These are phyloP conservation scores for Eupelmus urozonus DNA, from an alignment of 2,888 invertebrate species.

Conservation along the genomic window DNA sequence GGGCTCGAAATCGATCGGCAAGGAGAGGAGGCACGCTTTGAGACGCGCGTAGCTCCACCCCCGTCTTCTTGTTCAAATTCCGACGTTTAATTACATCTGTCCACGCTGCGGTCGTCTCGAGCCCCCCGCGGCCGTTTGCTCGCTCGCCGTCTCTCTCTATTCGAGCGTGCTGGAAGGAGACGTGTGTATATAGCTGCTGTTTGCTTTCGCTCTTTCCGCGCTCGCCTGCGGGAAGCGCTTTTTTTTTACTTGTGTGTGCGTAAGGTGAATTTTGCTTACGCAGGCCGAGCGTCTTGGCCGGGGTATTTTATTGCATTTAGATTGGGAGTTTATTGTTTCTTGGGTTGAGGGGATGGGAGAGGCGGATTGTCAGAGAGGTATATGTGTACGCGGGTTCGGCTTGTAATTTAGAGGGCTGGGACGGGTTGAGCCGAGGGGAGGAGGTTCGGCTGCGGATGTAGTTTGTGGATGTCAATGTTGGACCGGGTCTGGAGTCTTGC, in stretches of 20 bases:
- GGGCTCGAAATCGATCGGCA: slow-evolving; percentile 24
- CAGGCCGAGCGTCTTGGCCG: not conserved
- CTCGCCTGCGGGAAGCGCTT: not conserved
- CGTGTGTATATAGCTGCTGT: not conserved
- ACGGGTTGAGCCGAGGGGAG: not conserved
- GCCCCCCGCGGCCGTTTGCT: slow-evolving; percentile 28
- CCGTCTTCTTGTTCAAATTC: slow-evolving; percentile 66
- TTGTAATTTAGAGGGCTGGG: slow-evolving; percentile 14
- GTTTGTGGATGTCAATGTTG: too few species aligned
- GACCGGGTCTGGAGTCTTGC: too few species aligned
- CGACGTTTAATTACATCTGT: slow-evolving; percentile 71
- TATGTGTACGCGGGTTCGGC: not conserved
- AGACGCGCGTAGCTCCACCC: slow-evolving; percentile 51
- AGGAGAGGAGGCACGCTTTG: slow-evolving; percentile 5
- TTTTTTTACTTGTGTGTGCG: not conserved
- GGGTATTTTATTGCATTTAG: slow-evolving; percentile 39
- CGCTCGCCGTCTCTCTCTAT: not conserved
- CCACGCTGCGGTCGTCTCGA: slow-evolving; percentile 57
- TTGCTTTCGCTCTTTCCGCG: not conserved
- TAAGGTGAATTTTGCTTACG: not conserved
- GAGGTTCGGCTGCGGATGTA: not conserved
- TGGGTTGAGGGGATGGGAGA: not conserved
- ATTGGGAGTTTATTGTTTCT: slow-evolving; percentile 32
- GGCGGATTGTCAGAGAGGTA: not conserved
- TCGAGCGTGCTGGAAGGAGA: too few species aligned